A percentile compares a stretch with the other conserved stretches of the same genome.
Evolutionary conservation across 2,888 invertebrate genomes (phyloP).

Genomic region (Nomada goodeniana): DNA sequence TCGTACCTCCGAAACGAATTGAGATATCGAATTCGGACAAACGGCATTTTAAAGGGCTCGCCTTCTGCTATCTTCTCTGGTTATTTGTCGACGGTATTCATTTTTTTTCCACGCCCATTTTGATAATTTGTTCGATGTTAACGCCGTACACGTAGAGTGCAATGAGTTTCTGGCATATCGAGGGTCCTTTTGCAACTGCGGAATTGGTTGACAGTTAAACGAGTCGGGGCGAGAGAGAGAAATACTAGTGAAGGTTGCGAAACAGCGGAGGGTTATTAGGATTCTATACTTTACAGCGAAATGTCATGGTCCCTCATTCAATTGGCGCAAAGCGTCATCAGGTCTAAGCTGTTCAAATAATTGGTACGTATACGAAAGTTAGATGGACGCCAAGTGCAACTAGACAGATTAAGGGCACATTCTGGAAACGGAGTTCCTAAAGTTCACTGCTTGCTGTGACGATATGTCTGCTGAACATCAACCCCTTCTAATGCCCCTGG

Average conservation of each 20-base stretch:
- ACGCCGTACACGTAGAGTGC: not conserved
- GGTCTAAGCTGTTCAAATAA: conserved; percentile 26
- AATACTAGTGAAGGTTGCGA: not conserved
- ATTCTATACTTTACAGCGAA: conserved; percentile 18
- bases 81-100: not conserved
- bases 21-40: not conserved
- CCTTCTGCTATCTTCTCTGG: not conserved
- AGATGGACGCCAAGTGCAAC: conserved; percentile 20
- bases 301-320: conserved; percentile 1
- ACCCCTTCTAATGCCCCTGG: not conserved
- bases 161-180: too few species aligned
- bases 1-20: not conserved
- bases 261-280: conserved; percentile 8
- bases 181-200: too few species aligned
- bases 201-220: not conserved
- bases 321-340: not conserved
- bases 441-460: not conserved
- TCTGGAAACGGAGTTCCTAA: conserved; percentile 9
- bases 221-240: too few species aligned
- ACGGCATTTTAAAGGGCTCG: not conserved
- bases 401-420: not conserved
- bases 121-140: not conserved
- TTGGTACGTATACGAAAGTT: conserved; percentile 24
- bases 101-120: not conserved
- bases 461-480: conserved; percentile 6